phyloP scores from a whole-genome alignment of 2,888 invertebrate species.

The Junonia oenone region DNA sequence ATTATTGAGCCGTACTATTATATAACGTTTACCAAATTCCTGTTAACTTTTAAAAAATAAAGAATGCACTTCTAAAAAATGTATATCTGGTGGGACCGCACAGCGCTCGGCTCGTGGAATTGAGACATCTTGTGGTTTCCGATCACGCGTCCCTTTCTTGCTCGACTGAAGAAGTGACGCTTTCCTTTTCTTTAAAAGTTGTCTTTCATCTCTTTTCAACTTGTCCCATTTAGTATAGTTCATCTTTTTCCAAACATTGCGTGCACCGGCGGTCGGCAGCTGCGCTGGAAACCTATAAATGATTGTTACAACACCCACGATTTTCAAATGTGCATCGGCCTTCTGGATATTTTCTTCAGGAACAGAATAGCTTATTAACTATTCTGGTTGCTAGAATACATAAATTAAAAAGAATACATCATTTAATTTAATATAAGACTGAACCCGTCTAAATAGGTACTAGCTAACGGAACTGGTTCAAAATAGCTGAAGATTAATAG shows the following conservation, averaged over 20 bases:
- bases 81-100: slow-evolving; percentile 65
- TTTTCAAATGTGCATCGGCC: slow-evolving; percentile 52
- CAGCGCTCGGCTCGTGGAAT: slow-evolving; percentile 75
- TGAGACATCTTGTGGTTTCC: slow-evolving; percentile 80
- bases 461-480: not conserved
- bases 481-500: too few species aligned
- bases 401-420: too few species aligned
- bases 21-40: not conserved
- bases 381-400: not conserved
- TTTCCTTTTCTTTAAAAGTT: slow-evolving; percentile 66
- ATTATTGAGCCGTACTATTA: not conserved
- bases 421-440: not conserved
- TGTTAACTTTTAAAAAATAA: slow-evolving; percentile 45
- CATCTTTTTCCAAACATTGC: slow-evolving; percentile 77
- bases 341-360: slow-evolving; percentile 40
- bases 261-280: slow-evolving; percentile 66
- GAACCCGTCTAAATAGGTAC: not conserved
- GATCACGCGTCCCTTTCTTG: slow-evolving; percentile 66
- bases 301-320: slow-evolving; percentile 60
- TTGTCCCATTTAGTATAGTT: slow-evolving; percentile 63
- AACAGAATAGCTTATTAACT: slow-evolving; percentile 15
- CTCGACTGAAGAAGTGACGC: slow-evolving; percentile 46
- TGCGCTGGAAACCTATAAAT: slow-evolving; percentile 71
- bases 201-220: slow-evolving; percentile 62
- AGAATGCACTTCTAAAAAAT: slow-evolving; percentile 66